These are phyloP conservation scores for Drosophila navojoa DNA, from an alignment of 1,140 invertebrate genomes.

Conservation along the genomic window DNA sequence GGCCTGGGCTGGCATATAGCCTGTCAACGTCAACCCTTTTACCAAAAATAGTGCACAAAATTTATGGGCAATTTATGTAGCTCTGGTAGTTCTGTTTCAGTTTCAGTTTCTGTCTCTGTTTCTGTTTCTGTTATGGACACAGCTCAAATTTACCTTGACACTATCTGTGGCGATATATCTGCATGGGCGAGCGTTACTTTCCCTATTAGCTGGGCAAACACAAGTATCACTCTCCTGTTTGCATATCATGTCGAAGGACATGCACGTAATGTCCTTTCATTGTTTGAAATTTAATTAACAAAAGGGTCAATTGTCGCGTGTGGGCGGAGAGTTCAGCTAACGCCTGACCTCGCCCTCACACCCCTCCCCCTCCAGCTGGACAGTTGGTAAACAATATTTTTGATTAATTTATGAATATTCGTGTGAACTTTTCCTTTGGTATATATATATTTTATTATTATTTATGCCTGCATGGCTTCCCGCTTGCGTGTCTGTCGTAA, in stretches of 20 bases:
- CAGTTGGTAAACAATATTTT: slow-evolving; percentile 69
- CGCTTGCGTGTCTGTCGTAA: slow-evolving; percentile 56
- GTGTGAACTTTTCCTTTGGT: slow-evolving; percentile 60
- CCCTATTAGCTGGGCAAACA: slow-evolving; percentile 67
- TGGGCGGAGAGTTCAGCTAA: slow-evolving; percentile 33
- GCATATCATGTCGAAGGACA: slow-evolving; percentile 50
- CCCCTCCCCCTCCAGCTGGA: slow-evolving; percentile 4
- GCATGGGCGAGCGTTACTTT: slow-evolving; percentile 38
- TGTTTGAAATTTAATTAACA: slow-evolving; percentile 78
- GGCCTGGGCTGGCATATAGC: slow-evolving; percentile 11
- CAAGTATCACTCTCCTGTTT: slow-evolving; percentile 57
- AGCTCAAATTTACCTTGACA: slow-evolving; percentile 56
- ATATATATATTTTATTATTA: slow-evolving; percentile 24
- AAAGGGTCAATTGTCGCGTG: slow-evolving; percentile 81
- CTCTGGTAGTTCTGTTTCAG: slow-evolving; percentile 16
- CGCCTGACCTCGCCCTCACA: background rate
- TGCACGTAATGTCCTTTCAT: slow-evolving; percentile 54
- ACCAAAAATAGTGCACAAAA: slow-evolving; percentile 50
- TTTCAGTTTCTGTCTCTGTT: slow-evolving; percentile 4
- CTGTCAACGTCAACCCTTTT: slow-evolving; percentile 72
- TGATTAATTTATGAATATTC: slow-evolving; percentile 81
- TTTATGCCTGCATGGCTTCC: slow-evolving; percentile 55
- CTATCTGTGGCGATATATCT: slow-evolving; percentile 54
- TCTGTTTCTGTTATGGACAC: slow-evolving; percentile 7
- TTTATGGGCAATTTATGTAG: slow-evolving; percentile 59